Percentiles rank a stretch among this genome's conserved stretches.
phyloP scores from a whole-genome alignment of 2,888 invertebrate species.

The Tetanocera ferruginea region DNA sequence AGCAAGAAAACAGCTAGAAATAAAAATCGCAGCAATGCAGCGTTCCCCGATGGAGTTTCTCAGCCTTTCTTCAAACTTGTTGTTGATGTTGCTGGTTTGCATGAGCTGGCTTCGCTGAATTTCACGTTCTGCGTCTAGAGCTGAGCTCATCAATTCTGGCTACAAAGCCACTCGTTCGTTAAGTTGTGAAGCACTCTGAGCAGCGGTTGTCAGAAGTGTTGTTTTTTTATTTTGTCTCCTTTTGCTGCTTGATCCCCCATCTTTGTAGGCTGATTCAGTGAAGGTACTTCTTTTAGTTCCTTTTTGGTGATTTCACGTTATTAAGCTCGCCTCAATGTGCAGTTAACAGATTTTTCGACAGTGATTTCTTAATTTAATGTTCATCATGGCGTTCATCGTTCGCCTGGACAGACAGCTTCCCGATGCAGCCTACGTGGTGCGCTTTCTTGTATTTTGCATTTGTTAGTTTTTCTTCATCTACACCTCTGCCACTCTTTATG shows the following conservation, averaged over 20 bases:
- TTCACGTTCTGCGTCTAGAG: neutral
- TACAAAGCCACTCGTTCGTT: conserved; percentile 8
- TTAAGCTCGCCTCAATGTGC: conserved; percentile 49
- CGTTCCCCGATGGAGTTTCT: neutral
- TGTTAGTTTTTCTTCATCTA: conserved; percentile 18
- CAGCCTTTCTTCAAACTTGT: neutral
- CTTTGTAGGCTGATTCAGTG: no score
- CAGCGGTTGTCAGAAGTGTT: neutral
- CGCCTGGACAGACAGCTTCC: neutral
- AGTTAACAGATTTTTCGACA: conserved; percentile 62
- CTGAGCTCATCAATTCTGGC: conserved; percentile 19
- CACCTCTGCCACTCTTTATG: neutral
- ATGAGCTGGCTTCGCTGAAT: neutral
- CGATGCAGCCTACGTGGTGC: conserved; percentile 41
- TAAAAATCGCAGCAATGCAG: neutral
- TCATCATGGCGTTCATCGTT: conserved; percentile 47
- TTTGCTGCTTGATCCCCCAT: neutral
- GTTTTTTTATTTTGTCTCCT: neutral
- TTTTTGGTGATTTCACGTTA: conserved; percentile 24
- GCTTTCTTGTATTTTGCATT: conserved; percentile 34
- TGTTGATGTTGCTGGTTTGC: neutral
- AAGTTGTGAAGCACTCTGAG: neutral
- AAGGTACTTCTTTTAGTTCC: no score
- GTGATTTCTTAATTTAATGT: conserved; percentile 62
- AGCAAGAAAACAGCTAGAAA: neutral